Base-by-base conservation (phyloP, 1,140 invertebrate genomes). In the Brachionus rubens region DNA sequence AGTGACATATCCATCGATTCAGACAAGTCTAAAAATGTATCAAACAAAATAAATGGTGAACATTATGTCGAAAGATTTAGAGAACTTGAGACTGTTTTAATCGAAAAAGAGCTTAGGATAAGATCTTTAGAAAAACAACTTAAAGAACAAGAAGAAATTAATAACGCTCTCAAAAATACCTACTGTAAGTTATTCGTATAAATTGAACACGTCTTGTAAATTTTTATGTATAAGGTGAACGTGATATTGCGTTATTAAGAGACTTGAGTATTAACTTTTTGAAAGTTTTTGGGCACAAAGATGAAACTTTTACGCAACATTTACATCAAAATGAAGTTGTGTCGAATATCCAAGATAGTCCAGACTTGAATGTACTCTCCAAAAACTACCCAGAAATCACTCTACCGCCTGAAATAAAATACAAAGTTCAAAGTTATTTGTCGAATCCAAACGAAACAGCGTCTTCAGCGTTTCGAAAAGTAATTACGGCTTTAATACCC, bases 351-450 rank as follows among this genome's bases (percentile, higher is more conserved):
- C 33, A 36, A 36, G 33, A 14, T 7, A 36, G 19, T 59, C 9
- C 30, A 33, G 33, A 59, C 2, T 6, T 6, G 12, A 59, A 33
- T 14, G 10, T 59, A 36, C 36, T 59, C 33, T 59, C 54, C 10
- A 16, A 59, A 59, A 59, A 59, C 19, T 40, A 41, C 36, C 54
- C 54, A 16, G 54, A 59, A 36, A 28, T 59, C 16, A 59, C 54
- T 36, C 7, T 59, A 36, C 54, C 54, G 36, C 30, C 36, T 6
- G 54, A 59, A 33, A 19, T 59, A 33, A 59, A 59, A 41, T 33
- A 59, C 16, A 59, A 59, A 59, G 54, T 59, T 10, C 54, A 59
- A 59, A 59, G 28, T n/a, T 59, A 59, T 28, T 59, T 59, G 54
- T 33, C 33, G 19, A 59, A 59, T 59, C 54, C 54, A 3, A 59